Evolutionary conservation across 1,140 invertebrate genomes (phyloP).

Genomic region (Samia ricini): DNA sequence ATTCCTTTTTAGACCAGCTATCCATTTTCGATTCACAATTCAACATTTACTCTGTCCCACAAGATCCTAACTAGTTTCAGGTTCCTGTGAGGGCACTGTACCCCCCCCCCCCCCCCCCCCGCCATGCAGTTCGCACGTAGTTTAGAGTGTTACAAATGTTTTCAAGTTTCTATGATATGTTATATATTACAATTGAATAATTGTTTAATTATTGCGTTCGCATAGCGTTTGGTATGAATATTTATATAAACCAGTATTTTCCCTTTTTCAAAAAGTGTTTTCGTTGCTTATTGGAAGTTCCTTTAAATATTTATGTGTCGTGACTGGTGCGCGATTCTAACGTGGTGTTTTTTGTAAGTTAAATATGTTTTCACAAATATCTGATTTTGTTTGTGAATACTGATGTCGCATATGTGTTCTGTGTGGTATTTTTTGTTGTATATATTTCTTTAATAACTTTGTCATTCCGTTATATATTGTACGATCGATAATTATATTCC

Average conservation of each 20-base stretch:
- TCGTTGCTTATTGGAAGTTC: background rate
- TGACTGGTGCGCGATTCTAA: slow-evolving; percentile 3
- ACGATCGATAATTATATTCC: slow-evolving; percentile 17
- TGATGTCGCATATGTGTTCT: slow-evolving; percentile 13
- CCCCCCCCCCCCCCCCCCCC: too few relatives aligned
- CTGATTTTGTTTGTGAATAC: slow-evolving; percentile 21
- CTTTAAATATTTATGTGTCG: background rate
- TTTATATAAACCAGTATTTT: too few relatives aligned
- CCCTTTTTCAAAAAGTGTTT: background rate
- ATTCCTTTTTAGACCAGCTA: too few relatives aligned
- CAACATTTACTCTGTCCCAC: too few relatives aligned
- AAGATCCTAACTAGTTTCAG: too few relatives aligned
- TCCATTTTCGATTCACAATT: too few relatives aligned
- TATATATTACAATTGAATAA: background rate
- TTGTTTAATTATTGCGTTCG: background rate
- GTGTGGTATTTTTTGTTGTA: slow-evolving; percentile 39
- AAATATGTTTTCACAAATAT: slow-evolving; percentile 11
- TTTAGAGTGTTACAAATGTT: too few relatives aligned
- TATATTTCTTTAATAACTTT: slow-evolving; percentile 50
- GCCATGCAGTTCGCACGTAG: too few relatives aligned
- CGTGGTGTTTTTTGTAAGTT: slow-evolving; percentile 10
- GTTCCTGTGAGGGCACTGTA: too few relatives aligned
- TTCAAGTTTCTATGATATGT: background rate
- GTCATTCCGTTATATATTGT: slow-evolving; percentile 51
- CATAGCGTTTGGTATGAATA: background rate